Base-by-base conservation (phyloP, 2,888 invertebrate genomes). In the Phyto melanocephala region DNA sequence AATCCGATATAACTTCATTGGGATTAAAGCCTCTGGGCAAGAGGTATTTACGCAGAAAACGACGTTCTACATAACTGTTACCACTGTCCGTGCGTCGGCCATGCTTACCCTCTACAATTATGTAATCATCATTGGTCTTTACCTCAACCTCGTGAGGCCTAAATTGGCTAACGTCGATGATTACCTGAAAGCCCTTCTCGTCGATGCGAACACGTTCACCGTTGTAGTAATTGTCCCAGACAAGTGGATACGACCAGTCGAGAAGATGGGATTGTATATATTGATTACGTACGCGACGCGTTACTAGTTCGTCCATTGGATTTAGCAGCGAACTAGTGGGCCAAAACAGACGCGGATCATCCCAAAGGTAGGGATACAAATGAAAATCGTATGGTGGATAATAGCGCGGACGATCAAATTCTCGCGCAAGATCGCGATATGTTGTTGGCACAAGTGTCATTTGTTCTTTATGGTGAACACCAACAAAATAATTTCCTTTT, bases 131-230 rank as follows among this genome's bases (percentile, higher is more conserved):
- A 0, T 94, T 93, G 0, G 95, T 95, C 89, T 95, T 96, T 17
- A 96, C 95, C n/a, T 93, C 92, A 52, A 96, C 94, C 89, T 96
- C 96, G 11, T 95, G 93, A 0, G 96, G 96, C 5, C 93, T 92
- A 87, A 95, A 96, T 86, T 96, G 95, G 86, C 95, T 94, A 0
- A 96, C 95, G 88, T 96, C 96, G 80, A 96, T 91, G 84, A 93
- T 93, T n/a, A 95, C 94, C 87, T 94, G 94, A 78, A 94, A 95
- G 76, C 94, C 94, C 86, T 94, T 93, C 4, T 93, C 93, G 85
- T 94, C 94, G 17, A 92, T 87, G 40, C 85, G 86, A 2, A 89
- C 88, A 2, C 89, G 86, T 71, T 90, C 88, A 2, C 89, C 89
- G 35, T 89, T 81, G 47, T 89, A 89, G 45, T 87, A 88, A 62